These are phyloP conservation scores for Oreochromis spilurus DNA, from an alignment of 2,113 vertebrate species.

Conservation along the genomic window DNA sequence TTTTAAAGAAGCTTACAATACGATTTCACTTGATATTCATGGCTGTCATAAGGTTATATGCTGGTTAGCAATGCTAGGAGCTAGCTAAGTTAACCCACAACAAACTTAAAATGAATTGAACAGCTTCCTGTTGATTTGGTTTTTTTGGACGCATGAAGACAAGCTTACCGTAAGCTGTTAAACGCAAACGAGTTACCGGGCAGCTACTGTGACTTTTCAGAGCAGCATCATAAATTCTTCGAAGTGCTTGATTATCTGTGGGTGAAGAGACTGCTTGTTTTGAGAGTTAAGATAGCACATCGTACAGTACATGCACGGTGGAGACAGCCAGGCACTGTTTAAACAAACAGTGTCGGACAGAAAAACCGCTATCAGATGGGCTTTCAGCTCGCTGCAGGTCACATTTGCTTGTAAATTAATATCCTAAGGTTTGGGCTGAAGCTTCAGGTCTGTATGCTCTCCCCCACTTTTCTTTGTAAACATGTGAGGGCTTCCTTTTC, in stretches of 20 bases:
- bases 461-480: neutral
- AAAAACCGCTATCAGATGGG: neutral
- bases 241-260: neutral
- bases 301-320: neutral
- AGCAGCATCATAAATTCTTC: neutral
- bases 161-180: neutral
- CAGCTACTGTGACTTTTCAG: neutral
- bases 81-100: neutral
- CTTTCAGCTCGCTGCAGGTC: neutral
- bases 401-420: neutral
- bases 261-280: fast-evolving
- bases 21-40: neutral
- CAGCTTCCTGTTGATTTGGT: neutral
- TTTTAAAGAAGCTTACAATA: fast-evolving
- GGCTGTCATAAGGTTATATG: neutral
- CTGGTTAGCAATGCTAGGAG: conserved; percentile 24
- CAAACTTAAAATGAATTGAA: conserved; percentile 7
- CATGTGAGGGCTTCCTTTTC: neutral
- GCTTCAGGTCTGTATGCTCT: neutral
- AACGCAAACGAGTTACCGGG: neutral
- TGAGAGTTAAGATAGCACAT: neutral
- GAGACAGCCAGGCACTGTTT: neutral
- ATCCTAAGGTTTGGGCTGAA: neutral
- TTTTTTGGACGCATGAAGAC: neutral
- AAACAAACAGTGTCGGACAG: neutral